A percentile compares a stretch with the other conserved stretches of the same genome.
These are phyloP conservation scores for Cyclura pinguis DNA, from an alignment of 2,797 vertebrate species.

Conservation along the genomic window DNA sequence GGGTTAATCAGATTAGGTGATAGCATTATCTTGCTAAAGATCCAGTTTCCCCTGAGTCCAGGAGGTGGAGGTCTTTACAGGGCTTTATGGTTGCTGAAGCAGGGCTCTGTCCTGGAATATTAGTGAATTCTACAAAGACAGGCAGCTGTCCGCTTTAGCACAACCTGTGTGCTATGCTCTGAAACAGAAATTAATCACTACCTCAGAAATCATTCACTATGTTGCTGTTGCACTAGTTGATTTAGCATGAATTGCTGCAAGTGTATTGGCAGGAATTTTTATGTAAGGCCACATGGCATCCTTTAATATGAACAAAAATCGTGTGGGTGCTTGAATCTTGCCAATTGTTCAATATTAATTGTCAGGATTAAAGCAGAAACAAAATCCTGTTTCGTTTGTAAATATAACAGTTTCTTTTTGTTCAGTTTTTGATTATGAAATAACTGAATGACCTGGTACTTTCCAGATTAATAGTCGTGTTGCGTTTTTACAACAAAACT, in stretches of 20 bases:
- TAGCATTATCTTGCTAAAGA: conserved; percentile 73
- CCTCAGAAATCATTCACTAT: neutral
- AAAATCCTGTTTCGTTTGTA: neutral
- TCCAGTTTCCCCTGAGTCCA: conserved; percentile 64
- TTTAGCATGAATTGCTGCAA: neutral
- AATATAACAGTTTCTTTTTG: neutral
- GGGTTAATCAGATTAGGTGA: conserved; percentile 79
- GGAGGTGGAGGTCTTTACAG: conserved; percentile 51
- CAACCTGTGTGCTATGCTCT: neutral
- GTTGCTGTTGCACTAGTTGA: neutral
- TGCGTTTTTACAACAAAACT: neutral
- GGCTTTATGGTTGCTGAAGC: conserved; percentile 50
- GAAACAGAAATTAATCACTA: conserved; percentile 24
- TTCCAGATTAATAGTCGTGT: neutral
- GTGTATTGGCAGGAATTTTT: neutral
- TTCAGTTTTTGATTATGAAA: conserved; percentile 14
- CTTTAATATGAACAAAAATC: conserved; percentile 11
- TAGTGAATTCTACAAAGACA: conserved; percentile 14
- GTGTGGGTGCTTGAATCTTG: neutral
- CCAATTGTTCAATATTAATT: neutral
- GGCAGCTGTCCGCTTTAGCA: neutral
- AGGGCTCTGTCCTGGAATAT: conserved; percentile 41
- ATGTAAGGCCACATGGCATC: neutral
- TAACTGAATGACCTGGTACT: neutral
- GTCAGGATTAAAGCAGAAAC: neutral